Conservation (phyloP, 2,797 vertebrate species). For the Hyperoplus lanceolatus region DNA sequence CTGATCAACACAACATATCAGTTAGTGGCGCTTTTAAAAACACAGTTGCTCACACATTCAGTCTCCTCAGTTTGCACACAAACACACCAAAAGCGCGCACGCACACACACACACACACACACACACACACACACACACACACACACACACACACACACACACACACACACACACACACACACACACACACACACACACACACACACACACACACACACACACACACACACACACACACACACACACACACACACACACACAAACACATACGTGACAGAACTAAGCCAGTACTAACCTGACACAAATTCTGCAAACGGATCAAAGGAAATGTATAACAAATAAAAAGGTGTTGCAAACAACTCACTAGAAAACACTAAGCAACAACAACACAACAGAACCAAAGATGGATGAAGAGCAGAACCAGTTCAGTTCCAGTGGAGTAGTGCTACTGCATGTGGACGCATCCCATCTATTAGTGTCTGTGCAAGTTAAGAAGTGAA, state of each 20-base stretch:
- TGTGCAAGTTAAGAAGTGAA: conserved; percentile 8
- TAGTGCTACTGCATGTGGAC: conserved; percentile 10
- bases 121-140: conserved; percentile 9
- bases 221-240: conserved; percentile 14
- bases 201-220: conserved; percentile 24
- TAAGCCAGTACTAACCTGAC: conserved; percentile 43
- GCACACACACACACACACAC: conserved; percentile 11
- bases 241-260: conserved; percentile 4
- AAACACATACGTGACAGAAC: conserved; percentile 17
- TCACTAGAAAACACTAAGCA: conserved; percentile 46
- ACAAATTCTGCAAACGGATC: conserved; percentile 49
- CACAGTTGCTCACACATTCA: conserved; percentile 29
- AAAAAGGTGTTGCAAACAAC: conserved; percentile 33
- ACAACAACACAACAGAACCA: conserved; percentile 43
- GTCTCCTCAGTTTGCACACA: conserved; percentile 31
- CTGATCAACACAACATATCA: conserved; percentile 53
- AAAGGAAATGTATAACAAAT: conserved; percentile 41
- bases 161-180: conserved; percentile 11
- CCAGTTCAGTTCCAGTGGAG: conserved; percentile 28
- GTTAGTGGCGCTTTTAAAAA: conserved; percentile 51
- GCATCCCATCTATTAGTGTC: conserved; percentile 20
- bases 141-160: conserved; percentile 25
- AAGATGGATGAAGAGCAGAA: conserved; percentile 64
- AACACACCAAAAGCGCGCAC: conserved; percentile 7
- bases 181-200: conserved; percentile 8